Conservation (phyloP, 1,140 invertebrate species). For the Stegodyphus dumicola region DNA sequence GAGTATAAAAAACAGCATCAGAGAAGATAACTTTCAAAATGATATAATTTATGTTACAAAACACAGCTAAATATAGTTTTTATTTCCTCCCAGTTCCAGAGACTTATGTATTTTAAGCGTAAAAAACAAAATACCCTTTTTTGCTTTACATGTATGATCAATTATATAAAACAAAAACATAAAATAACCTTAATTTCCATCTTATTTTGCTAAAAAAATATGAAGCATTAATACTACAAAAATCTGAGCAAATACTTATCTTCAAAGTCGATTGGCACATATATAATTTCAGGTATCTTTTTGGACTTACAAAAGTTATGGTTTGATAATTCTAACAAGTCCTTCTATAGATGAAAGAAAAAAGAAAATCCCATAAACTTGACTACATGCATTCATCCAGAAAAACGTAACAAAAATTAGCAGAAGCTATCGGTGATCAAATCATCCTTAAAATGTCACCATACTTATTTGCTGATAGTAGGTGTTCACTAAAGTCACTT, state of each 20-base stretch:
- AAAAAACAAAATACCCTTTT: not conserved
- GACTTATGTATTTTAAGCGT: not conserved
- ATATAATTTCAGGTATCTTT: constrained; percentile 21
- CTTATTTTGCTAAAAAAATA: constrained; percentile 10
- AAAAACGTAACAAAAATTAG: not conserved
- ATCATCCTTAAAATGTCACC: constrained; percentile 5
- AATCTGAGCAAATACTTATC: not conserved
- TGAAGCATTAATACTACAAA: constrained; percentile 5
- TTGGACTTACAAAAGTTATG: constrained; percentile 20
- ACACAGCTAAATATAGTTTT: not conserved
- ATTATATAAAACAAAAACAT: not conserved
- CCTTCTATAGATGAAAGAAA: constrained; percentile 19
- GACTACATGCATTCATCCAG: constrained; percentile 20
- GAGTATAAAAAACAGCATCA: constrained; percentile 21
- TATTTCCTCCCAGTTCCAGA: too few species aligned
- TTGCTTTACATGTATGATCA: not conserved
- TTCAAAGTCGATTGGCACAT: constrained; percentile 42
- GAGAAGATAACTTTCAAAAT: constrained; percentile 4
- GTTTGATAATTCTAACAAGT: constrained; percentile 18
- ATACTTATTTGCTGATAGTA: constrained; percentile 22
- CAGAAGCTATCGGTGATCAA: constrained; percentile 12
- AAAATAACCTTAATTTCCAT: not conserved
- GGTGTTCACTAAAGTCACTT: constrained; percentile 31
- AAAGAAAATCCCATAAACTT: constrained; percentile 16
- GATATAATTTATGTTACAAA: constrained; percentile 16